Conservation (phyloP, 2,113 vertebrate genomes). For the Calyptomena viridis region DNA sequence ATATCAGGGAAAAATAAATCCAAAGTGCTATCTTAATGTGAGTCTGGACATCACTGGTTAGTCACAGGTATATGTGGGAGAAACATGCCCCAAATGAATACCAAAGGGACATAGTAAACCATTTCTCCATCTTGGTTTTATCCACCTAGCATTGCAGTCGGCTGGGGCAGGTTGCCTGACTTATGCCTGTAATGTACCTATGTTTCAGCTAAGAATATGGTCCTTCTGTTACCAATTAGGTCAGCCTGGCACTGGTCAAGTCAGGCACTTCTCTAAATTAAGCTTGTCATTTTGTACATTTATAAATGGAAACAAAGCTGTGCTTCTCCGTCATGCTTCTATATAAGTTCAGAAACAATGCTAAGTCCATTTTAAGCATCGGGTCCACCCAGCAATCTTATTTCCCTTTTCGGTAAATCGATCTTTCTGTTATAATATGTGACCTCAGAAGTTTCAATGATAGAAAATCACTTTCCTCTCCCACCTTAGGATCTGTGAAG, state of each 20-base stretch:
- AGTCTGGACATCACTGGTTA: not conserved
- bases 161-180: not conserved
- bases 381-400: slow-evolving; percentile 70
- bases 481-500: not conserved
- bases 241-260: slow-evolving; percentile 33
- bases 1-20: not conserved
- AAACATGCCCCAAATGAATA: not conserved
- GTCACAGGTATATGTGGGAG: not conserved
- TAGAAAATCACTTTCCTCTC: slow-evolving; percentile 17
- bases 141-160: not conserved
- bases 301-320: slow-evolving; percentile 55
- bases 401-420: slow-evolving; percentile 45
- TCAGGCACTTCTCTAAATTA: slow-evolving; percentile 40
- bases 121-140: not conserved
- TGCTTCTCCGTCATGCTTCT: slow-evolving; percentile 36
- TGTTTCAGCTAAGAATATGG: not conserved
- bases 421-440: not conserved
- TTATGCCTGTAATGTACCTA: not conserved
- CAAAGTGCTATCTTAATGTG: not conserved
- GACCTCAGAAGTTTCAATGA: not conserved
- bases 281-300: slow-evolving; percentile 22
- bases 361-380: slow-evolving; percentile 61
- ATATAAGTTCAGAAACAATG: slow-evolving; percentile 63
- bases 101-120: not conserved
- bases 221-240: slow-evolving; percentile 47